phyloP scores from a whole-genome alignment of 2,888 invertebrate genomes.

The Gordius sp. region DNA sequence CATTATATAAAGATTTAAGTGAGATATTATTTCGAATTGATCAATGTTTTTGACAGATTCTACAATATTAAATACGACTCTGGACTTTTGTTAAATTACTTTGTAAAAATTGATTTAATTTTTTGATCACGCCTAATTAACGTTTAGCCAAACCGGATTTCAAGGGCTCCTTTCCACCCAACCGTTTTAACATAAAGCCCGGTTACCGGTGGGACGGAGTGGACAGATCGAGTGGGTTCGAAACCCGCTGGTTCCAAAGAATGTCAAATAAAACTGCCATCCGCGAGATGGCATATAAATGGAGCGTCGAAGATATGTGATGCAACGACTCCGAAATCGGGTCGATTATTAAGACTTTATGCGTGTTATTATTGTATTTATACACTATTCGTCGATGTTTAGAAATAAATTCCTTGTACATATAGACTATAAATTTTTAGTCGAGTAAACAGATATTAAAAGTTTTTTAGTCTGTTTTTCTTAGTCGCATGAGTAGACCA shows the following conservation, averaged over 20 bases:
- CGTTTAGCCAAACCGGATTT: slow-evolving; percentile 37
- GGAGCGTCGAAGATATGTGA: slow-evolving; percentile 78
- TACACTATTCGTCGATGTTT: too few species aligned
- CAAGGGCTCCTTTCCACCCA: slow-evolving; percentile 54
- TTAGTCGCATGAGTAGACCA: too few species aligned
- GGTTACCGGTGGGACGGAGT: slow-evolving; percentile 97
- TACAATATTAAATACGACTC: neutral
- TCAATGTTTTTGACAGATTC: slow-evolving; percentile 29
- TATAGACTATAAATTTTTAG: too few species aligned
- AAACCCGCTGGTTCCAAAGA: slow-evolving; percentile 55
- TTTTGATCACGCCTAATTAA: too few species aligned
- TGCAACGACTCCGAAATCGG: too few species aligned
- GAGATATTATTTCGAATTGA: too few species aligned
- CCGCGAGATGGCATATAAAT: slow-evolving; percentile 63
- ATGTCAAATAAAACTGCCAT: slow-evolving; percentile 46
- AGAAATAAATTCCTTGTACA: too few species aligned
- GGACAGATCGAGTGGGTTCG: slow-evolving; percentile 81
- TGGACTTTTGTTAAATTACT: neutral
- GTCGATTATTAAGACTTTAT: too few species aligned
- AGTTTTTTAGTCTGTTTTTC: too few species aligned
- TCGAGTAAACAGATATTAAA: too few species aligned
- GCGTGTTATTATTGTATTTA: too few species aligned
- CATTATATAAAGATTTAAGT: too few species aligned
- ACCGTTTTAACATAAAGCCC: slow-evolving; percentile 64
- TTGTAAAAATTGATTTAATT: slow-evolving; percentile 15